Base-by-base conservation (phyloP, 1,140 invertebrate genomes). In the Charaxes varanes region DNA sequence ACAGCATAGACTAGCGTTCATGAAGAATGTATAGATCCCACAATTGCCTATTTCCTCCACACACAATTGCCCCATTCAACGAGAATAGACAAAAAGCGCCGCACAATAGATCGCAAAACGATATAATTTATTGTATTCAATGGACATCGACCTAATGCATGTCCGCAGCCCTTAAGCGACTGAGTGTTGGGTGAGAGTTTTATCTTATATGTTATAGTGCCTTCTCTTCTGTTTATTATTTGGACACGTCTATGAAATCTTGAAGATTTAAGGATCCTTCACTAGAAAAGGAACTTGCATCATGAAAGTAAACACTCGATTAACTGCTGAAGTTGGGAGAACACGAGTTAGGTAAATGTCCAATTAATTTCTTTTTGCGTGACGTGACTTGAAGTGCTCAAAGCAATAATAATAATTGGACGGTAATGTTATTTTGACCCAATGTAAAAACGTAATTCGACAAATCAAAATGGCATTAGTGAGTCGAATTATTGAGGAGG, bases 381-480 rank as follows among this genome's bases (percentile, higher is more conserved):
- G 48, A 64, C 64, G 72, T 68, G 62, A 70, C 55, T 52, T 35
- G 22, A 42, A 52, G 31, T 47, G 36, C 26, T 41, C 19, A 16
- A 38, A 46, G 36, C 43, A n/a, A n/a, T n/a, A n/a, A n/a, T n/a
- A n/a, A n/a, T n/a, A 30, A 17, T 30, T 37, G 11, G 27, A 40
- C 12, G 18, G 34, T 30, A 18, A 41, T 28, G 7, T 43, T 47
- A 26, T 40, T 35, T 43, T 36, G 23, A 10, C 16, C 23, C 60
- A 59, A 51, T 41, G 48, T 56, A 66, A 73, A 70, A 72, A 58
- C 31, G 32, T 70, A 78, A 71, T 71, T 67, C 50, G 53, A 44
- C 59, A 62, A 81, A 81, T 81, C 73, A 78, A 78, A 81, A 68
- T 37, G 42, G 53, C 70, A 81, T 81, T 81, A 81, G 77, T 47